These are phyloP conservation scores for Sterrhoptilus dennistouni DNA, from an alignment of 2,113 vertebrate species.

Conservation along the genomic window DNA sequence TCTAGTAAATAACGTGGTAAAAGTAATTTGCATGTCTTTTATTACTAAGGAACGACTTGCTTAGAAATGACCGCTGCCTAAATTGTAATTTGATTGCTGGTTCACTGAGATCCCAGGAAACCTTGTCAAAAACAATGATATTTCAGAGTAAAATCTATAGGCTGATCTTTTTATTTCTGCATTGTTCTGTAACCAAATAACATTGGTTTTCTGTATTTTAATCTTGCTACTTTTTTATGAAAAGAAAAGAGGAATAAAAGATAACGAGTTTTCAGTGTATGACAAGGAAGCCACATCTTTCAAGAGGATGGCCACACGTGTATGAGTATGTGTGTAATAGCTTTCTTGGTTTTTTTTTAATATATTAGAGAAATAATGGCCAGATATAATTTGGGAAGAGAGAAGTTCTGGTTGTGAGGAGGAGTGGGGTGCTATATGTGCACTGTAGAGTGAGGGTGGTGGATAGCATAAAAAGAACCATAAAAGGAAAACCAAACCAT, in stretches of 20 bases:
- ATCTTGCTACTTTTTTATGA: not conserved
- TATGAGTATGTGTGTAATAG: not conserved
- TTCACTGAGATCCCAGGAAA: not conserved
- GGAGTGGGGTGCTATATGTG: accelerated
- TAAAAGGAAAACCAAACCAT: not conserved
- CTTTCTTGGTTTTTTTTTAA: not conserved
- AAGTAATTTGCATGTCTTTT: not conserved
- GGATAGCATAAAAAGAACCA: not conserved
- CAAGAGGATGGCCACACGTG: accelerated
- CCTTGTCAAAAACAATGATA: not conserved
- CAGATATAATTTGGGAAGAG: not conserved
- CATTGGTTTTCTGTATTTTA: not conserved
- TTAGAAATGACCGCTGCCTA: not conserved
- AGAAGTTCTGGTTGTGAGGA: not conserved
- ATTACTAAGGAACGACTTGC: not conserved
- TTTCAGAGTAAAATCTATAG: not conserved
- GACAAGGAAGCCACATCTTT: not conserved
- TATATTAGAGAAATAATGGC: not conserved
- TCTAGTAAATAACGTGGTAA: not conserved
- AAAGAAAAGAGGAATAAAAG: not conserved
- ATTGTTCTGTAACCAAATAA: not conserved
- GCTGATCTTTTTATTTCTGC: not conserved
- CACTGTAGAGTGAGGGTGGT: not conserved
- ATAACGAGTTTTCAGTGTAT: not conserved
- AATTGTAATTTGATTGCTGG: not conserved